Evolutionary conservation across 2,113 vertebrate genomes (phyloP).

Genomic region (Leptodactylus fuscus): DNA sequence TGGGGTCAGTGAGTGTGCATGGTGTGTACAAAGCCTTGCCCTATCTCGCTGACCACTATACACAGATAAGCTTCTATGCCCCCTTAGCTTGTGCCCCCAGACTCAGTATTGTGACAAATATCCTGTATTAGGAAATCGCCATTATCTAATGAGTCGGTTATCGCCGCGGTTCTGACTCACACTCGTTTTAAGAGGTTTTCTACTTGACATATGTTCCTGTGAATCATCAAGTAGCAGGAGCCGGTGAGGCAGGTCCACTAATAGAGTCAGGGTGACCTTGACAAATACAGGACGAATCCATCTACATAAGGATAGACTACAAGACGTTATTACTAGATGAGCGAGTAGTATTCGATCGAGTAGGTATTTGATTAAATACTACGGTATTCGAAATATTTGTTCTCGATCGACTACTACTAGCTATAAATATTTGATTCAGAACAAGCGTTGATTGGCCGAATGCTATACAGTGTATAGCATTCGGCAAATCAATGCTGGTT

Average conservation of each 20-base stretch:
- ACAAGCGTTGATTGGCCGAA: no score
- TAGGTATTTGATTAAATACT: no score
- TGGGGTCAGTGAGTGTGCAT: no score
- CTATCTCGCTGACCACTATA: no score
- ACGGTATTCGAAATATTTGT: no score
- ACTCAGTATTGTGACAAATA: neutral
- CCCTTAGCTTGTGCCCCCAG: neutral
- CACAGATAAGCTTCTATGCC: no score
- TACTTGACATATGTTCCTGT: conserved; percentile 64
- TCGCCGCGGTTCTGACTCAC: neutral
- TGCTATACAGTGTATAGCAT: no score
- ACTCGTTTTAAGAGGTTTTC: conserved; percentile 60
- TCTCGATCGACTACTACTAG: no score
- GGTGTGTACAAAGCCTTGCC: no score
- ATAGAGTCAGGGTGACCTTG: neutral
- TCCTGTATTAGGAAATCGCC: neutral
- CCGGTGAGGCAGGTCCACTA: neutral
- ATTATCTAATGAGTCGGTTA: neutral
- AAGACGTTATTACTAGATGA: neutral
- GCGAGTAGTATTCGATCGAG: no score
- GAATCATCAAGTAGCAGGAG: conserved; percentile 59
- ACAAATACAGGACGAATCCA: neutral
- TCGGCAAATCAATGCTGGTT: no score
- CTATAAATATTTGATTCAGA: no score
- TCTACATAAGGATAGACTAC: neutral